Conservation (phyloP, 2,888 invertebrate genomes). For the Lasioglossum figueresi region DNA sequence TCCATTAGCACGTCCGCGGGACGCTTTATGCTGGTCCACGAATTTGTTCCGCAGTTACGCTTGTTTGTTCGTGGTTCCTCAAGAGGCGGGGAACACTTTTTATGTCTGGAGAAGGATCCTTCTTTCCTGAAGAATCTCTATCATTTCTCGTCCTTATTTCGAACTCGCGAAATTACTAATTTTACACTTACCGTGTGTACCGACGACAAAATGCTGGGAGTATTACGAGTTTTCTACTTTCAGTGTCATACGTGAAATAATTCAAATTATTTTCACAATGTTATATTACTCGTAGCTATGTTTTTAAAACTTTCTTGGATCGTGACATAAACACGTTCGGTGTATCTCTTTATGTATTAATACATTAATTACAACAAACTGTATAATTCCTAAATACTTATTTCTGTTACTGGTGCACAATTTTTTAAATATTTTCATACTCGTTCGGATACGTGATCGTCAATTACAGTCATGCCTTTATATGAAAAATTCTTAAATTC, state of each 20-base stretch:
- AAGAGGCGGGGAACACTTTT: not conserved
- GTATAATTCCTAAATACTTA: too few relatives aligned
- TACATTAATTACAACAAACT: too few relatives aligned
- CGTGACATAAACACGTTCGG: not conserved
- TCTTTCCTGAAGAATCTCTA: not conserved
- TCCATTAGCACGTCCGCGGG: conserved; percentile 55
- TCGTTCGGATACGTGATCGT: too few relatives aligned
- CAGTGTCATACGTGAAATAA: not conserved
- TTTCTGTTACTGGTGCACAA: too few relatives aligned
- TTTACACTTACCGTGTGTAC: not conserved
- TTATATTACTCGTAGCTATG: not conserved
- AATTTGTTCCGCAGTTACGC: conserved; percentile 25
- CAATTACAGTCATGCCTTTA: not conserved
- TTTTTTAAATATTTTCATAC: too few relatives aligned
- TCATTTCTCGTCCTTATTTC: not conserved
- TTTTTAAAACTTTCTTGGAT: not conserved
- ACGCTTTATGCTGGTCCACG: conserved; percentile 38
- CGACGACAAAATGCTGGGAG: not conserved
- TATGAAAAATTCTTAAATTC: not conserved
- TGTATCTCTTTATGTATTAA: not conserved
- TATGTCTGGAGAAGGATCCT: not conserved
- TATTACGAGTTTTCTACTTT: not conserved
- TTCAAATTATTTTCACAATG: not conserved
- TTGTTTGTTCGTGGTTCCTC: conserved; percentile 32
- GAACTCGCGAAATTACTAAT: not conserved